Percentiles rank a stretch among this genome's conserved stretches.
Evolutionary conservation across 2,113 vertebrate genomes (phyloP).

Genomic region (Triplophysa tibetana): DNA sequence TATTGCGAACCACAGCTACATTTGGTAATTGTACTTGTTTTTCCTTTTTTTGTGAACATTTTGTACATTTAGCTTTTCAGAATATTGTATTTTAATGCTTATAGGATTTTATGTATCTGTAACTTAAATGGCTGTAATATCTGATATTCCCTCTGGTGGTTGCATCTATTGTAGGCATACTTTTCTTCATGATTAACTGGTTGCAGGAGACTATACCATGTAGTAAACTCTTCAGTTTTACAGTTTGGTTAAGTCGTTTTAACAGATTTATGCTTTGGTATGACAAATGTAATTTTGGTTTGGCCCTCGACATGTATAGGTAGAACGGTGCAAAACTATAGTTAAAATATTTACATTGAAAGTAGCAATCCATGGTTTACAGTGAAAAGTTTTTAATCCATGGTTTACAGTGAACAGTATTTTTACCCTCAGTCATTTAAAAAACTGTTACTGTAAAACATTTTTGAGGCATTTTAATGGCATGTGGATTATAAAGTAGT

Average conservation of each 20-base stretch:
- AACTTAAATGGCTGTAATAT: slow-evolving; percentile 16
- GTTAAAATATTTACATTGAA: neutral
- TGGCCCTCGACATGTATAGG: neutral
- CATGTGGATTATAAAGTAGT: neutral
- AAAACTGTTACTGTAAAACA: neutral
- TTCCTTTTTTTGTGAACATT: slow-evolving; percentile 25
- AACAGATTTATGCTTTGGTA: slow-evolving; percentile 4
- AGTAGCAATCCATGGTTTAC: neutral
- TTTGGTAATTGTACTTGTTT: neutral
- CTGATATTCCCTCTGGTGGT: slow-evolving; percentile 6
- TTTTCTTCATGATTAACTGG: neutral
- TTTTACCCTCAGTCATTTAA: neutral
- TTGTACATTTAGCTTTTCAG: slow-evolving; percentile 46
- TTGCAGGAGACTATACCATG: neutral
- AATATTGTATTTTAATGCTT: slow-evolving; percentile 42
- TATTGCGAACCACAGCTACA: neutral
- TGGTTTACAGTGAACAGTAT: neutral
- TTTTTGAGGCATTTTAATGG: neutral
- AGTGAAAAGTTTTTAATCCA: neutral
- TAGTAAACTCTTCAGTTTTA: neutral
- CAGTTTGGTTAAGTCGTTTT: neutral
- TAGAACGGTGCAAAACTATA: neutral
- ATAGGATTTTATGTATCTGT: slow-evolving; percentile 34
- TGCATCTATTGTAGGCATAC: neutral
- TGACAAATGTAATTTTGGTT: neutral